phyloP scores from a whole-genome alignment of 2,797 vertebrate genomes.

The Anguilla megastoma region DNA sequence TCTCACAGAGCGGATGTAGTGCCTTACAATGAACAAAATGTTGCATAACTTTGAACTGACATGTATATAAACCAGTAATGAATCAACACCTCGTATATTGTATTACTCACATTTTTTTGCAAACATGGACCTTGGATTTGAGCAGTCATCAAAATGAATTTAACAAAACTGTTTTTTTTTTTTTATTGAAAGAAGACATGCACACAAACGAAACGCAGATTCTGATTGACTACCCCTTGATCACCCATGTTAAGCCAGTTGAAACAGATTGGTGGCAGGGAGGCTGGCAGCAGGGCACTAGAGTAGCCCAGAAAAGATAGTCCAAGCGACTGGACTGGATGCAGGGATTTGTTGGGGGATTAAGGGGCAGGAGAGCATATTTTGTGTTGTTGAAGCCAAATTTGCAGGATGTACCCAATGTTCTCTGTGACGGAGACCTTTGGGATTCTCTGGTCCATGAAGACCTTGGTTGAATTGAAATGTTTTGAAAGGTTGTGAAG shows the following conservation, averaged over 20 bases:
- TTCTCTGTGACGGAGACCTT: background rate
- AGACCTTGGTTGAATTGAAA: background rate
- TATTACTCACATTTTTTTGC: background rate
- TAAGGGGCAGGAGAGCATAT: background rate
- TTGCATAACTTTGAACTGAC: too few species aligned
- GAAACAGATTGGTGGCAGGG: background rate
- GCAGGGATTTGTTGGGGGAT: background rate
- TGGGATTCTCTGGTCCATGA: background rate
- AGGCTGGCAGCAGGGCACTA: background rate
- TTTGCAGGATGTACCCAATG: background rate
- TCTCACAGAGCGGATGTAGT: background rate
- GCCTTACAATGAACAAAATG: background rate
- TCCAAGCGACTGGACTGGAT: background rate
- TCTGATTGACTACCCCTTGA: background rate
- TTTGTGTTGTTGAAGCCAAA: background rate
- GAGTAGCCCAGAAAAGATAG: background rate
- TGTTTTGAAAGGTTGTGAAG: background rate
- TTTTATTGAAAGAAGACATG: background rate
- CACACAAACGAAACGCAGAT: background rate
- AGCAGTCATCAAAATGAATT: background rate
- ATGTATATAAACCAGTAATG: background rate
- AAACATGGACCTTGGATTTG: background rate
- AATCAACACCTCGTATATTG: background rate
- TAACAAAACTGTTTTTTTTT: background rate
- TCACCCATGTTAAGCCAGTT: background rate